Base-by-base conservation (phyloP, 2,113 vertebrate genomes). In the Seriola rivoliana region DNA sequence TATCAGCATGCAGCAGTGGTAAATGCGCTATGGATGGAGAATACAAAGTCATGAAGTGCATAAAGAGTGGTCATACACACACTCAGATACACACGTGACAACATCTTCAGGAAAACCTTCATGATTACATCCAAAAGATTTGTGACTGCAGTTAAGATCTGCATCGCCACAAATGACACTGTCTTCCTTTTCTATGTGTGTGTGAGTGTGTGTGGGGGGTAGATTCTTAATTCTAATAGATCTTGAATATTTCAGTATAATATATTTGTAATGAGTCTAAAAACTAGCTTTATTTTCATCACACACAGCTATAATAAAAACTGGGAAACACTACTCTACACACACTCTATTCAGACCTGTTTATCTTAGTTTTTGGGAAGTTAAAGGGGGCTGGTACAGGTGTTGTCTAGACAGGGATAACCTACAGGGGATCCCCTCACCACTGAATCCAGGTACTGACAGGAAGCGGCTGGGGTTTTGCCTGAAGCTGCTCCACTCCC, bases 401-500 rank as follows among this genome's bases (percentile, higher is more conserved):
- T 48, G 17, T 25, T 42, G 29, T 60, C 59, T 60, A 54, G 42
- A 48, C 19, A 21, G 62, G 38, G 38, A 46, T 50, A 34, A 52
- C 34, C 66, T 50, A 63, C 3, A 65, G 54, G 65, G 68, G 71
- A 79, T 85, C 78, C 87, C 89, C 89, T 93, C 87, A 90, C 91
- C 85, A 87, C 89, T 67, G 67, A 86, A 68, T 91, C 89, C 80
- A 38, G 84, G 85, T 77, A 83, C 82, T 90, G 92, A 91, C 54
- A 88, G 85, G 75, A 87, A 84, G 78, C 85, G 77, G 80, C 66
- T 81, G 79, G 85, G 80, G 81, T 71, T 89, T 78, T 75, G 85
- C 84, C 90, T 88, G 87, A 86, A 90, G 89, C 83, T 75, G 87
- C 76, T 93, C 91, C 90, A 89, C 60, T 91, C 86, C 72, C 89